Base-by-base conservation (phyloP, 2,797 vertebrate genomes). In the Sebastes vulpes region DNA sequence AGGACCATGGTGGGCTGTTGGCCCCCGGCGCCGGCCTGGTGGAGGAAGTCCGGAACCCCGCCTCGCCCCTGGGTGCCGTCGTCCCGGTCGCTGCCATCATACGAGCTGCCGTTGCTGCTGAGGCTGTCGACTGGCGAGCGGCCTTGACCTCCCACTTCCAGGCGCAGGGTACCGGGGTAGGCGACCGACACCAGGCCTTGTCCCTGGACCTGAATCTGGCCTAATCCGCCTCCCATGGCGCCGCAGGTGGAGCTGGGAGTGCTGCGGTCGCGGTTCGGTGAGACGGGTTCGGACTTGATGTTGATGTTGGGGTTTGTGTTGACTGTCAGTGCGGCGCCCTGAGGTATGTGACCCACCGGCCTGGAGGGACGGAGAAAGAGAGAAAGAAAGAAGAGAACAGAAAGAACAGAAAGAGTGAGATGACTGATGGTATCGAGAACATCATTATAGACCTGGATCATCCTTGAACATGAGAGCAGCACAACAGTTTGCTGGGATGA, bases 201-300 rank as follows among this genome's bases (percentile, higher is more conserved):
- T 21, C 91, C 85, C n/a, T 85, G 92, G 53, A 82, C 3, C 0
- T 89, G 91, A 58, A 56, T 72, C 9, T 86, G 82, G 26, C 60
- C 74, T 1, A 66, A 70, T 4, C 61, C 75, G 1, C 66, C 75
- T 1, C 87, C 80, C 1, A 54, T 79, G 0, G 18, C 48, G 0
- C 86, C 81, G 1, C 85, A 29, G 25, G 65, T 91, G 82, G 97
- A 95, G 90, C 95, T 95, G 77, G 98, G 97, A 0, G 98, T 98
- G 95, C 95, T 97, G 85, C 97, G 96, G 79, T 99, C 98, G 0
- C 98, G 97, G 91, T 97, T 98, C 2, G 98, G 98, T 0, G 98
- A 99, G 75, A 98, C 95, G 0, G 98, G 98, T 82, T 99, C 98
- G 0, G 97, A 98, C 94, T 99, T 99, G 95, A 99, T 98, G 96